Evolutionary conservation across 2,797 vertebrate species (phyloP).

Genomic region (Loris lydekkerianus): DNA sequence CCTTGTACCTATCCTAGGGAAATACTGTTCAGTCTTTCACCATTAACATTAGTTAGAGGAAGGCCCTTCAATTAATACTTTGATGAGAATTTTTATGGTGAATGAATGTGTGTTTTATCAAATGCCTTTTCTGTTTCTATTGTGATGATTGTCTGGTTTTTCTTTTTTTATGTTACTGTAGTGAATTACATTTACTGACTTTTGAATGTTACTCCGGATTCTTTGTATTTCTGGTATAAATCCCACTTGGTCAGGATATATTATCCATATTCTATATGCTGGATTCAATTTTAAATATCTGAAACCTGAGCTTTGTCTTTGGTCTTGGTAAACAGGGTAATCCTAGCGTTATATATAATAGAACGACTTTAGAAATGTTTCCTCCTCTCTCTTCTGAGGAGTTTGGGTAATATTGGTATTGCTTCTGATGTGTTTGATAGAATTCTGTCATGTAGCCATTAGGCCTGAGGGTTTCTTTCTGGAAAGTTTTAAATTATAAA

Average conservation of each 20-base stretch:
- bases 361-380: conserved; percentile 12
- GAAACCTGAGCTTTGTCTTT: neutral
- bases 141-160: neutral
- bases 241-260: neutral
- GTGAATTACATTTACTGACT: neutral
- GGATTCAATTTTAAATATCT: neutral
- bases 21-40: neutral
- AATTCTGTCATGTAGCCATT: neutral
- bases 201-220: neutral
- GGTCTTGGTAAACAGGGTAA: neutral
- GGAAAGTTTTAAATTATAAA: neutral
- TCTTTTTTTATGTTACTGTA: neutral
- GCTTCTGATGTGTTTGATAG: neutral
- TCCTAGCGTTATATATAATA: neutral
- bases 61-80: neutral
- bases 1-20: neutral
- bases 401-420: neutral
- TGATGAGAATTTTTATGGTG: conserved; percentile 4
- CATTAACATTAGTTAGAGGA: neutral
- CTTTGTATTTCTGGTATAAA: neutral
- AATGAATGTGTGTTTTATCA: neutral
- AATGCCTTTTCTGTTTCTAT: neutral
- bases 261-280: neutral
- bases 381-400: neutral
- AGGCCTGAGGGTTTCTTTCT: neutral